Base-by-base conservation (phyloP, 2,888 invertebrate species). In the Caenorhabditis japonica region DNA sequence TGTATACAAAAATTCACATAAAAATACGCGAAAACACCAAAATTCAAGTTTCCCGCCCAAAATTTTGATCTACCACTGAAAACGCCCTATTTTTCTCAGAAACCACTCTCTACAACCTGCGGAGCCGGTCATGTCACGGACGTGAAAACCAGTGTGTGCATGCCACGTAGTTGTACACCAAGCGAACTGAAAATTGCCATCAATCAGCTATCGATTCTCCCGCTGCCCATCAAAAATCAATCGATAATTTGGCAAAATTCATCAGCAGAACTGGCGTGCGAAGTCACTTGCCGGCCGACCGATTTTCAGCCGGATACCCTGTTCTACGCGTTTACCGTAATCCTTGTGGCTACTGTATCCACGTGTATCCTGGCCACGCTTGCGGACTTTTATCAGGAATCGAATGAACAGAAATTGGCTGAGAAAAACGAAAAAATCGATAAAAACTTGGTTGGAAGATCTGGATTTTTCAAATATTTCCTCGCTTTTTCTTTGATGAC, bases 401-500 rank as follows among this genome's bases (percentile, higher is more conserved):
- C 30, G 10, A 36, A 51, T 7, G 30, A 39, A n/a, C n/a, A n/a
- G 30, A 46, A 62, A 13, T 34, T 13, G 10, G 34, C 13, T 49
- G 17, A 21, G 10, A 51, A 43, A 17, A n/a, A 2, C 4, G 3
- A 15, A 10, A 23, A 41, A 33, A 21, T 19, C 4, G 4, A 4
- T 12, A 30, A 41, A 4, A 17, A 47, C n/a, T n/a, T n/a, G n/a
- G n/a, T n/a, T n/a, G n/a, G n/a, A n/a, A n/a, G n/a, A n/a, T n/a
- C n/a, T 4, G 46, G 44, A 23, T 0, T 27, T 8, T 33, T 75
- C 17, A 66, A 56, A n/a, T 61, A 46, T 12, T 47, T 77, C 30
- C 34, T 74, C 12, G 52, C 71, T 17, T 77, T 77, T 33, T 77
- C 77, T 1, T 27, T 74, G 15, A 49, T 74, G 15, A 23, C 68